These are phyloP conservation scores for Amniataba percoides DNA, from an alignment of 2,797 vertebrate genomes.

Conservation along the genomic window DNA sequence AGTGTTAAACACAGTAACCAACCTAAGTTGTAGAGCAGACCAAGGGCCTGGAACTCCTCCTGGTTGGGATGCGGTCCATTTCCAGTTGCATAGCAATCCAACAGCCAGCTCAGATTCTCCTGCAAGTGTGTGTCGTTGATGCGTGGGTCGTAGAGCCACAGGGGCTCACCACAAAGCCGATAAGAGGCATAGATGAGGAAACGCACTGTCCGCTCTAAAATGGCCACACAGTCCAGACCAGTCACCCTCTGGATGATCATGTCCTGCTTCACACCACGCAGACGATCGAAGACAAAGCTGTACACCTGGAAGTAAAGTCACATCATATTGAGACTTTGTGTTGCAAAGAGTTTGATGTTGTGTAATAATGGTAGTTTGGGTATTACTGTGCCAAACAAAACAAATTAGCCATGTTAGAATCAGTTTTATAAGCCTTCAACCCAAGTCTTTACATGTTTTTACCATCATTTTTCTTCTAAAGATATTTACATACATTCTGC, in stretches of 20 bases:
- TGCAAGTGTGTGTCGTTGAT: conserved; percentile 90
- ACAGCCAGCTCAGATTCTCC: conserved; percentile 89
- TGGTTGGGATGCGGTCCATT: conserved; percentile 77
- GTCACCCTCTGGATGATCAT: conserved; percentile 88
- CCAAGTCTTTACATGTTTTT: not conserved
- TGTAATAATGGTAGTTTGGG: not conserved
- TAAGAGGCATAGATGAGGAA: conserved; percentile 88
- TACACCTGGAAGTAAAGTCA: conserved; percentile 81
- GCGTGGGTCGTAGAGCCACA: conserved; percentile 81
- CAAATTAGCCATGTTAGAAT: not conserved
- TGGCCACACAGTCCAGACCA: conserved; percentile 73
- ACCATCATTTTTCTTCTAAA: not conserved
- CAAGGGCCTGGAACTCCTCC: conserved; percentile 89
- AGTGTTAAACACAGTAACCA: conserved; percentile 43
- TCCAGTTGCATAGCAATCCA: conserved; percentile 85
- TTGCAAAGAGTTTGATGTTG: not conserved
- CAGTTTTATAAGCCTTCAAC: not conserved
- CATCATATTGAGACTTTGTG: not conserved
- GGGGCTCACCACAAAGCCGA: conserved; percentile 78
- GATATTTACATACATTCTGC: not conserved
- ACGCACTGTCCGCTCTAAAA: conserved; percentile 87
- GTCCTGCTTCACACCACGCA: conserved; percentile 91
- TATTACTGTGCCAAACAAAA: not conserved
- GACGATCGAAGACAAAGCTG: conserved; percentile 89
- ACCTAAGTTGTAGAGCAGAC: conserved; percentile 92